Evolutionary conservation across 2,113 vertebrate genomes (phyloP).

Genomic region (Poecile atricapillus): DNA sequence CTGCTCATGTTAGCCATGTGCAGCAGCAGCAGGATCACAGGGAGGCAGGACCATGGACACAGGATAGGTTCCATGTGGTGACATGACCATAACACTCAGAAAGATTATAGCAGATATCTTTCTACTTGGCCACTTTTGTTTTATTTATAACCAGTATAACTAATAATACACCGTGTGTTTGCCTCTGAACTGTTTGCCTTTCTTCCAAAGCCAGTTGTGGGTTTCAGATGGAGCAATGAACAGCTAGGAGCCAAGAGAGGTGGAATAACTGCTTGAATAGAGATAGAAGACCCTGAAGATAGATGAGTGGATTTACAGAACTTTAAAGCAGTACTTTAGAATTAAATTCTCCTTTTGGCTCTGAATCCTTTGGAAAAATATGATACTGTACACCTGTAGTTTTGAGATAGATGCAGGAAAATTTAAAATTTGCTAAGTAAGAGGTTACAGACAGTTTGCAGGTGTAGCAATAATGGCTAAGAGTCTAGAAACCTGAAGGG

Average conservation of each 20-base stretch:
- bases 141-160: not conserved
- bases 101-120: not conserved
- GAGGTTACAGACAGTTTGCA: not conserved
- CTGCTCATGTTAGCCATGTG: not conserved
- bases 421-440: constrained; percentile 7
- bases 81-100: not conserved
- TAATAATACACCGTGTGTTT: not conserved
- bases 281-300: not conserved
- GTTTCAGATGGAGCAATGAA: not conserved
- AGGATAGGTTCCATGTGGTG: not conserved
- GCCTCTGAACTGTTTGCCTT: not conserved
- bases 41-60: not conserved
- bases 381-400: not conserved
- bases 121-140: not conserved
- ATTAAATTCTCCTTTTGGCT: not conserved
- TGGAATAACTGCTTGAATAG: not conserved
- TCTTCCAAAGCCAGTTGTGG: not conserved
- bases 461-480: not conserved
- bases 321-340: constrained; percentile 17
- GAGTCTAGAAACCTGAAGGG: not conserved
- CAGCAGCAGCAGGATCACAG: not conserved
- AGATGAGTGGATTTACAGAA: not conserved
- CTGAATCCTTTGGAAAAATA: not conserved
- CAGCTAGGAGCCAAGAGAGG: not conserved
- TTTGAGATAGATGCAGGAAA: constrained; percentile 29